phyloP scores from a whole-genome alignment of 2,797 vertebrate species.

The Scolopax rusticola region DNA sequence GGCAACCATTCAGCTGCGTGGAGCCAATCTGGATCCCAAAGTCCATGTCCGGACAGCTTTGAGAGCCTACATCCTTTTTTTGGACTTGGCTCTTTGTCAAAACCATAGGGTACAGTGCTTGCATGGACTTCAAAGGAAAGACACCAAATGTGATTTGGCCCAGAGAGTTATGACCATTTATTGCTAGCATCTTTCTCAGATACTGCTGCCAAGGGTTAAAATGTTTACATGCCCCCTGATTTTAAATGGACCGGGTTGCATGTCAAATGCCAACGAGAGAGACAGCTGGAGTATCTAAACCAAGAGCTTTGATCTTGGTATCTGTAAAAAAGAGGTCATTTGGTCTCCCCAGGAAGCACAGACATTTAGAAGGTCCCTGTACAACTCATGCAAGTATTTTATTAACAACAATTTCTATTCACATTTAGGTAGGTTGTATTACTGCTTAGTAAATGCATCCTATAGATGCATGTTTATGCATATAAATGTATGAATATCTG shows the following conservation, averaged over 20 bases:
- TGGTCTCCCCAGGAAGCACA: constrained; percentile 77
- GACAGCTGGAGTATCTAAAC: constrained; percentile 80
- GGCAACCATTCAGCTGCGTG: not conserved
- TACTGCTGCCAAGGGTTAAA: constrained; percentile 77
- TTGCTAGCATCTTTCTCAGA: constrained; percentile 73
- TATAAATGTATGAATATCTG: not conserved
- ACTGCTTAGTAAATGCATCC: constrained; percentile 39
- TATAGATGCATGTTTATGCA: not conserved
- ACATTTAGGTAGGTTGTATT: constrained; percentile 58
- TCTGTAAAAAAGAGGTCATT: constrained; percentile 78
- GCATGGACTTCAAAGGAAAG: constrained; percentile 72
- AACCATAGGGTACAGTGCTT: constrained; percentile 59
- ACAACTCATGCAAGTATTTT: constrained; percentile 74
- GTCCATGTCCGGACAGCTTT: not conserved
- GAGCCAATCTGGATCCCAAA: constrained; percentile 29
- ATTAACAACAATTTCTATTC: constrained; percentile 65
- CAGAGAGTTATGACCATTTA: constrained; percentile 62
- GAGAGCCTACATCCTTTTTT: constrained; percentile 67
- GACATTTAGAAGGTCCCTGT: constrained; percentile 74
- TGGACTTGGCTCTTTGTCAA: constrained; percentile 74
- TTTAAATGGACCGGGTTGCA: constrained; percentile 76
- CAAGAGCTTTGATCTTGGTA: constrained; percentile 80
- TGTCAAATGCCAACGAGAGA: constrained; percentile 79
- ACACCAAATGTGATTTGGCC: constrained; percentile 66
- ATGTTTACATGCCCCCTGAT: constrained; percentile 78